phyloP scores from a whole-genome alignment of 2,888 invertebrate species.

The Vesta saturnalis region DNA sequence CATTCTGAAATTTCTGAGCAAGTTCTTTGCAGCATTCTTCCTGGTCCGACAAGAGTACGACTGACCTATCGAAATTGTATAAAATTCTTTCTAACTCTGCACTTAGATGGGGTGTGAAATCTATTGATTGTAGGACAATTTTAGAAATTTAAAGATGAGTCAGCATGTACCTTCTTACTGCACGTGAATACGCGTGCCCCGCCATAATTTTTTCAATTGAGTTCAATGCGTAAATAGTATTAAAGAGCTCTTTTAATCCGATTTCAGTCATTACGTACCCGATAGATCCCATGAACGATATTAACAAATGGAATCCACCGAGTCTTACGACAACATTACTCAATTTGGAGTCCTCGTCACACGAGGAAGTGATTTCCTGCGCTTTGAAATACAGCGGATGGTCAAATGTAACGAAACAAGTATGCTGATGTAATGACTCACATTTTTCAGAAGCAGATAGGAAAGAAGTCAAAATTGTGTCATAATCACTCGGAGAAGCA shows the following conservation, averaged over 20 bases:
- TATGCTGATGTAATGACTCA: too few species aligned
- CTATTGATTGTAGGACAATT: slow-evolving; percentile 11
- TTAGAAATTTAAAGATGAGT: background rate
- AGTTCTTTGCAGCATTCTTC: slow-evolving; percentile 6
- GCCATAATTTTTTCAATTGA: slow-evolving; percentile 1
- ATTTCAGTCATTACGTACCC: too few species aligned
- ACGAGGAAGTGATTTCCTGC: background rate
- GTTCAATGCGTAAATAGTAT: background rate
- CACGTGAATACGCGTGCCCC: background rate
- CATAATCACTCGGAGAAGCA: too few species aligned
- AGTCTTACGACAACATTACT: background rate
- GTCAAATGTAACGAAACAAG: background rate
- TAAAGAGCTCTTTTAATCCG: slow-evolving; percentile 4
- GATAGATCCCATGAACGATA: too few species aligned
- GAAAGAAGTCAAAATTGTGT: too few species aligned
- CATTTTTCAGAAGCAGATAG: too few species aligned
- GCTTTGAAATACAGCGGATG: background rate
- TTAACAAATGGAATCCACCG: background rate
- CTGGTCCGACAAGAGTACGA: background rate
- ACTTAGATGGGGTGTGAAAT: slow-evolving; percentile 1
- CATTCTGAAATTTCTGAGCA: background rate
- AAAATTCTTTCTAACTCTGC: slow-evolving; percentile 5
- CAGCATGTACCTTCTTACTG: background rate
- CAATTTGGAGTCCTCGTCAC: background rate
- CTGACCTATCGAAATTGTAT: slow-evolving; percentile 10